phyloP scores from a whole-genome alignment of 2,113 vertebrate genomes.

The Pelecanoides urinatrix region DNA sequence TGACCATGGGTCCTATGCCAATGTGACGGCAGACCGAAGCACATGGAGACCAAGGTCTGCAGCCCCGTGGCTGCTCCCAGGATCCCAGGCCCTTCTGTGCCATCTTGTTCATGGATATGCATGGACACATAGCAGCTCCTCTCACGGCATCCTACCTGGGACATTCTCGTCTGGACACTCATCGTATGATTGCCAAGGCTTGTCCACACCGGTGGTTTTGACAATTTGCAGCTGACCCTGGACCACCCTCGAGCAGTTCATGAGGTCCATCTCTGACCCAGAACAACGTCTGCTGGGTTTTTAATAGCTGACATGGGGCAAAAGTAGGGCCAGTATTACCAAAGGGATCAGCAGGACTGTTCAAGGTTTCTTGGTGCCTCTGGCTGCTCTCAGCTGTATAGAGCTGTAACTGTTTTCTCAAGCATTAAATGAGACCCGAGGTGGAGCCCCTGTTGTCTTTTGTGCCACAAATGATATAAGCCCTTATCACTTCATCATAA shows the following conservation, averaged over 20 bases:
- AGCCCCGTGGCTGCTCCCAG: neutral
- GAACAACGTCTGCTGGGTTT: neutral
- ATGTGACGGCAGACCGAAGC: neutral
- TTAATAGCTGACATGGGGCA: neutral
- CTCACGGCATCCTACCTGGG: neutral
- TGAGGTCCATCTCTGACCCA: neutral
- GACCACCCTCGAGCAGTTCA: fast-evolving
- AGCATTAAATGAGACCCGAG: neutral
- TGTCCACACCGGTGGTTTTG: neutral
- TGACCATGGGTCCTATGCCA: neutral
- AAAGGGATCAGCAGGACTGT: neutral
- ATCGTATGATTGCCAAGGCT: neutral
- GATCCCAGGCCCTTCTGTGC: neutral
- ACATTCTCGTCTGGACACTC: neutral
- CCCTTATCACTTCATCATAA: neutral
- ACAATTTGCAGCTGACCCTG: neutral
- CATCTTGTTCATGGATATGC: neutral
- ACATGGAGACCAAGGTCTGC: neutral
- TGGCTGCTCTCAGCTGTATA: neutral
- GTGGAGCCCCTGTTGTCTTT: neutral
- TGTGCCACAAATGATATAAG: neutral
- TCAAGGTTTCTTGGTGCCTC: neutral
- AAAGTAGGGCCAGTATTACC: neutral
- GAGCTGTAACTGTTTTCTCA: neutral
- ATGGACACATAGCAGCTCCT: neutral